A percentile compares a stretch with the other conserved stretches of the same genome.
These are phyloP conservation scores for Andrena haemorrhoa DNA, from an alignment of 2,888 invertebrate species.

Conservation along the genomic window DNA sequence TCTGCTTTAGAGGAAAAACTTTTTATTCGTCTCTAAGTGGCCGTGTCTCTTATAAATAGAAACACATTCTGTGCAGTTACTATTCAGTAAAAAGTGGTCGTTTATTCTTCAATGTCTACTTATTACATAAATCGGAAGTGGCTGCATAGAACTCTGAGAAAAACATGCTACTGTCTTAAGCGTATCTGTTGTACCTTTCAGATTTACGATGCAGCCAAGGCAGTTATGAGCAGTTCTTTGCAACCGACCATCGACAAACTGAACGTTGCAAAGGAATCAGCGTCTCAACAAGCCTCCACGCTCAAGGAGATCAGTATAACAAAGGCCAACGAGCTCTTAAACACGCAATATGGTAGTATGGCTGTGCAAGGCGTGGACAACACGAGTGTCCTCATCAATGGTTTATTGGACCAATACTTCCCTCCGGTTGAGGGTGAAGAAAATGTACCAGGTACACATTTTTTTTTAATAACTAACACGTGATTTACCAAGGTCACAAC, in stretches of 20 bases:
- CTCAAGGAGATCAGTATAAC: constrained; percentile 90
- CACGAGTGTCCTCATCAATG: constrained; percentile 90
- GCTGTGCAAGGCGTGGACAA: constrained; percentile 90
- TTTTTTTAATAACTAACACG: background rate
- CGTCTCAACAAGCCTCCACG: constrained; percentile 88
- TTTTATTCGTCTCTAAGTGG: too few relatives aligned
- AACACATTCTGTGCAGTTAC: background rate
- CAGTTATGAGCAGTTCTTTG: constrained; percentile 80
- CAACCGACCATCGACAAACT: constrained; percentile 83
- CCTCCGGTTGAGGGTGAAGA: constrained; percentile 87
- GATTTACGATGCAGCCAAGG: constrained; percentile 83
- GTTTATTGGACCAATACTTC: constrained; percentile 91
- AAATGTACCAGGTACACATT: constrained; percentile 83
- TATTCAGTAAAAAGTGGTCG: background rate
- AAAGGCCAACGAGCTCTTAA: constrained; percentile 90
- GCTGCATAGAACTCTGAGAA: background rate
- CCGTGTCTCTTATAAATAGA: too few relatives aligned
- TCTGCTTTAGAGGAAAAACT: too few relatives aligned
- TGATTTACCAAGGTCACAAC: background rate
- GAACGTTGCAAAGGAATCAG: constrained; percentile 85
- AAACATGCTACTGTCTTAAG: background rate
- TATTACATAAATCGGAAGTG: background rate
- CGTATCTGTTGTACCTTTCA: constrained; percentile 50
- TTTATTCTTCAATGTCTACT: background rate
- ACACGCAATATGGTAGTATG: constrained; percentile 89